These are phyloP conservation scores for Didymodactylos carnosus DNA, from an alignment of 2,888 invertebrate genomes.

Conservation along the genomic window DNA sequence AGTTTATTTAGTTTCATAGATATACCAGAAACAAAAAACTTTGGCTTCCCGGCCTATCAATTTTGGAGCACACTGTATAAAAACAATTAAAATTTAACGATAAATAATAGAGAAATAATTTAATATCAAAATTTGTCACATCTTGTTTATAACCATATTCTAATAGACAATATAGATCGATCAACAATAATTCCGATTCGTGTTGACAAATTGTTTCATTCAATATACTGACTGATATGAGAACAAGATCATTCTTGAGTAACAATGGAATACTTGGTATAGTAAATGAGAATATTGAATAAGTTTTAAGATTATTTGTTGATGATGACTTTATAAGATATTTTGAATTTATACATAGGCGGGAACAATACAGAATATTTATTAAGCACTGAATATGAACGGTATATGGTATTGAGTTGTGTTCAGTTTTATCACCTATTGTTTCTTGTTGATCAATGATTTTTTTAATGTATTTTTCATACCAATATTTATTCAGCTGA, in stretches of 20 bases:
- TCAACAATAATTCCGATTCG: no score
- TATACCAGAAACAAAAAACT: no score
- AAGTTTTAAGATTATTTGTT: not conserved
- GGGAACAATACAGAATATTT: not conserved
- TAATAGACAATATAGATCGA: not conserved
- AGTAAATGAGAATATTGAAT: not conserved
- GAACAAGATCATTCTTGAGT: not conserved
- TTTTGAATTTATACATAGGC: not conserved
- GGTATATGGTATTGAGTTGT: not conserved
- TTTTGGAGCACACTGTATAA: constrained; percentile 40
- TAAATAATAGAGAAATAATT: not conserved
- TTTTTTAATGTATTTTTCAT: no score
- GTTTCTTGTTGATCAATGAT: not conserved
- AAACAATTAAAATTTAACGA: not conserved
- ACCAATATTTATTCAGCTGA: not conserved
- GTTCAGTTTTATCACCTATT: no score
- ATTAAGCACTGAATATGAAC: not conserved
- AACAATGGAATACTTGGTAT: not conserved
- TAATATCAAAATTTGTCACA: not conserved
- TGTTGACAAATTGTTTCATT: not conserved
- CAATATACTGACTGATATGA: not conserved
- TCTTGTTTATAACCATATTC: not conserved
- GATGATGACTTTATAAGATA: not conserved
- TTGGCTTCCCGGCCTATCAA: no score
- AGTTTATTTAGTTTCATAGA: no score